phyloP scores from a whole-genome alignment of 2,888 invertebrate genomes.

The Tortrix viridana region DNA sequence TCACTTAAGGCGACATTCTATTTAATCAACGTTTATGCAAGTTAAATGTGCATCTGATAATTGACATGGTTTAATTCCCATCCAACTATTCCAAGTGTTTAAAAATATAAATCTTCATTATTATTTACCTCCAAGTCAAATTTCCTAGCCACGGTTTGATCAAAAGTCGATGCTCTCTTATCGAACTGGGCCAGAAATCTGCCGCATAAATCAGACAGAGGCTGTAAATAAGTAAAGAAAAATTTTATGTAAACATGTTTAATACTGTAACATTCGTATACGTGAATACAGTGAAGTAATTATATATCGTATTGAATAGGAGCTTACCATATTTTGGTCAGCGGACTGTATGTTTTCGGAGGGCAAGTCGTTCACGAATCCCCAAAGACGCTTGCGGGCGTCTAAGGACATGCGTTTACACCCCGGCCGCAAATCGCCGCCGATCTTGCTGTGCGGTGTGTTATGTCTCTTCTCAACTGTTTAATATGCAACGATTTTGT shows the following conservation, averaged over 20 bases:
- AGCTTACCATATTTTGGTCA: constrained; percentile 59
- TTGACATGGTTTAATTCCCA: too few relatives aligned
- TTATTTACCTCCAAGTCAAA: constrained; percentile 9
- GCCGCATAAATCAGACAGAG: constrained; percentile 82
- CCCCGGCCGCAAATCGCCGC: constrained; percentile 68
- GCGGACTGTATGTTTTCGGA: constrained; percentile 44
- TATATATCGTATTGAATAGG: background rate
- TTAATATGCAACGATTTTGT: background rate
- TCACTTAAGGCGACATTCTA: too few relatives aligned
- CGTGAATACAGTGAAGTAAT: background rate
- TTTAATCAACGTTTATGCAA: too few relatives aligned
- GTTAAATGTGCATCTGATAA: too few relatives aligned
- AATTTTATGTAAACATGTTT: too few relatives aligned
- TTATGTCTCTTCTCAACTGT: constrained; percentile 60
- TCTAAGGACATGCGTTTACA: constrained; percentile 66
- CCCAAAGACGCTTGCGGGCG: constrained; percentile 70
- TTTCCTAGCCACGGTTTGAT: constrained; percentile 15
- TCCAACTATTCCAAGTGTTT: too few relatives aligned
- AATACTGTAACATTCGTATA: too few relatives aligned
- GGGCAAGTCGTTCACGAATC: constrained; percentile 66
- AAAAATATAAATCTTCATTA: too few relatives aligned
- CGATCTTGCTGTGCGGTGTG: constrained; percentile 78
- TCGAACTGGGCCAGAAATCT: constrained; percentile 73
- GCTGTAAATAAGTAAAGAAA: constrained; percentile 59
- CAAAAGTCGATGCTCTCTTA: constrained; percentile 44